These are phyloP conservation scores for Physella acuta DNA, from an alignment of 1,140 invertebrate genomes.

Conservation along the genomic window DNA sequence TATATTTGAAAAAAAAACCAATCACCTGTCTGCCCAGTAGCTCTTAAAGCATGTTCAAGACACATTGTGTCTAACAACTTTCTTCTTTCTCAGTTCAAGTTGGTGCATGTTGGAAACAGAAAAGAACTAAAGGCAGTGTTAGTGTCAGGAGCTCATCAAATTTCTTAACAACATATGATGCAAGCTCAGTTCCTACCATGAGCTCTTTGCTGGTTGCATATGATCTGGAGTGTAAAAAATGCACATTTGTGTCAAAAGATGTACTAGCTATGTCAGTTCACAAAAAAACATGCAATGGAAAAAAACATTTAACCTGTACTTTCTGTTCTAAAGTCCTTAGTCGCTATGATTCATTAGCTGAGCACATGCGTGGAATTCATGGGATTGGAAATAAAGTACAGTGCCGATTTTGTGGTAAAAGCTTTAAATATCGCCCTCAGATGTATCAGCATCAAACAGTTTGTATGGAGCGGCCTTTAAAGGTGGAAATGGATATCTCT, in stretches of 20 bases:
- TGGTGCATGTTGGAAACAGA: not conserved
- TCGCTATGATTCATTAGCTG: constrained; percentile 20
- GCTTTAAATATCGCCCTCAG: constrained; percentile 30
- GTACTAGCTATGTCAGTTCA: constrained; percentile 8
- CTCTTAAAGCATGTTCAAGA: not conserved
- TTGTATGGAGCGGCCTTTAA: not conserved
- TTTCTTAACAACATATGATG: not conserved
- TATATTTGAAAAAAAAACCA: not conserved
- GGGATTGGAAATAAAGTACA: constrained; percentile 30
- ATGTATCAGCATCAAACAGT: constrained; percentile 27
- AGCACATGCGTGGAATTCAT: constrained; percentile 31
- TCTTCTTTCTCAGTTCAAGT: constrained; percentile 6
- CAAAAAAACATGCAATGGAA: constrained; percentile 20
- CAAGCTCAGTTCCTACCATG: not conserved
- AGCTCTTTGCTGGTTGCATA: not conserved
- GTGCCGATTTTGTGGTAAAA: constrained; percentile 28
- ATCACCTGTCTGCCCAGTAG: not conserved
- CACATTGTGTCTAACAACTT: constrained; percentile 14
- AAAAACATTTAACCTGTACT: constrained; percentile 19
- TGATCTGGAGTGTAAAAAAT: constrained; percentile 7
- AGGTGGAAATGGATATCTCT: constrained; percentile 4
- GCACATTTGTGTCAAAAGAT: constrained; percentile 14
- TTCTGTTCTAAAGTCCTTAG: constrained; percentile 23
- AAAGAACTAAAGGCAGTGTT: not conserved
- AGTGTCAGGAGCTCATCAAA: not conserved